Percentiles rank a stretch among this genome's conserved stretches.
Conservation (phyloP, 1,140 invertebrate genomes). For the Streblospio benedicti region DNA sequence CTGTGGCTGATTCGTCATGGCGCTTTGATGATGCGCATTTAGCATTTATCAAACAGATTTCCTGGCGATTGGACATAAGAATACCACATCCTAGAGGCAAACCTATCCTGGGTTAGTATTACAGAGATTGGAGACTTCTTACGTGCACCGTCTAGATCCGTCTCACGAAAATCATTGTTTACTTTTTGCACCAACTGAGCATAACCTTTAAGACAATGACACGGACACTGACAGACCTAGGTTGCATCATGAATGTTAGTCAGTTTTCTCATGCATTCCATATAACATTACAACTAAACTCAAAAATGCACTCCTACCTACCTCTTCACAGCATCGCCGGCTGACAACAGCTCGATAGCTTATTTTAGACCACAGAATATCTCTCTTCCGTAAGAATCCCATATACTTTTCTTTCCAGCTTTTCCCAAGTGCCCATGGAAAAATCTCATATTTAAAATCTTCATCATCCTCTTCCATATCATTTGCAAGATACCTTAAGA, state of each 20-base stretch:
- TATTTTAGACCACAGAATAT: conserved; percentile 49
- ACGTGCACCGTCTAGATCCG: neutral
- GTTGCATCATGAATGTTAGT: neutral
- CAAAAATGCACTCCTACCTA: conserved; percentile 20
- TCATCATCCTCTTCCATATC: conserved; percentile 57
- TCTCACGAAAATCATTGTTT: neutral
- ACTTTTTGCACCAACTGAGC: neutral
- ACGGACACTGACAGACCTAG: neutral
- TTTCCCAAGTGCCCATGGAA: conserved; percentile 49
- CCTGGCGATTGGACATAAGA: too few species aligned
- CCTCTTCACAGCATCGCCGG: conserved; percentile 51
- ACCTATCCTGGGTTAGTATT: too few species aligned
- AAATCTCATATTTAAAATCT: conserved; percentile 50
- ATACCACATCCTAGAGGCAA: too few species aligned
- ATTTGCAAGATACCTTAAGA: conserved; percentile 52
- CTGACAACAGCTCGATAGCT: conserved; percentile 52
- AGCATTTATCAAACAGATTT: too few species aligned
- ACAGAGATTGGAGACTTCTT: neutral
- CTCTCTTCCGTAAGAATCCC: conserved; percentile 42
- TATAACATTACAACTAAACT: neutral
- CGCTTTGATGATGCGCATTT: too few species aligned
- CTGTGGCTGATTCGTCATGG: too few species aligned
- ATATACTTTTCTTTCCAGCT: conserved; percentile 43
- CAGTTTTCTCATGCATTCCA: neutral
- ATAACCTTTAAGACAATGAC: neutral